Percentiles rank a stretch among this genome's conserved stretches.
Conservation (phyloP, 2,888 invertebrate genomes). For the Pediacus dermestoides region DNA sequence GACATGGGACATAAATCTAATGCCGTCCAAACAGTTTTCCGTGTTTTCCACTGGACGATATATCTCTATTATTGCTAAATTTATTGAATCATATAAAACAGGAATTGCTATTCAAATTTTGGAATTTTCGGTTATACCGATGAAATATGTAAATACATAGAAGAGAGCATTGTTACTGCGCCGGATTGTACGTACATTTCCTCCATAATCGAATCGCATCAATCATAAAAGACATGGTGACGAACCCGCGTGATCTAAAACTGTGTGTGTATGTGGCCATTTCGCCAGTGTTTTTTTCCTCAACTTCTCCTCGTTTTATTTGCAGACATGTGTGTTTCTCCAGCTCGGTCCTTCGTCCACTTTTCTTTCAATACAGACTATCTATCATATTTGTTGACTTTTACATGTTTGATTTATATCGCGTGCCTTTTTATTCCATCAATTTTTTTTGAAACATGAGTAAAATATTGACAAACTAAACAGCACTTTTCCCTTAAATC, state of each 20-base stretch:
- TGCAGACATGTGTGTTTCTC: no score
- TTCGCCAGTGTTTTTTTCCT: no score
- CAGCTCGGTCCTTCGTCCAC: constrained; percentile 16
- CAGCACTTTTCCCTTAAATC: no score
- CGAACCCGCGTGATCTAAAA: constrained; percentile 32
- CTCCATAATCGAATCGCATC: constrained; percentile 36
- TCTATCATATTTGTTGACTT: constrained; percentile 26
- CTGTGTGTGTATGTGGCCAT: no score
- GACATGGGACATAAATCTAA: constrained; percentile 35
- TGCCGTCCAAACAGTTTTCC: constrained; percentile 30
- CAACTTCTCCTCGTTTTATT: no score
- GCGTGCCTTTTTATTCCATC: no score
- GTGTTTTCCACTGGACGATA: constrained; percentile 28
- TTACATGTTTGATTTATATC: constrained; percentile 23
- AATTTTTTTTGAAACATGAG: no score
- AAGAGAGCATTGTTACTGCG: constrained; percentile 32
- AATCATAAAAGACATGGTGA: constrained; percentile 32
- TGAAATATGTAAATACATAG: constrained; percentile 32
- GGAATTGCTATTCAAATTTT: constrained; percentile 37
- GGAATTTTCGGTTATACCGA: constrained; percentile 27
- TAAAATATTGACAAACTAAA: no score
- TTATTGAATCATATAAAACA: constrained; percentile 41
- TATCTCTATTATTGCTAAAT: constrained; percentile 39
- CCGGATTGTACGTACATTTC: constrained; percentile 28
- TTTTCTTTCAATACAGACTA: constrained; percentile 26